Evolutionary conservation across 2,113 vertebrate genomes (phyloP).

Genomic region (Xyrauchen texanus): DNA sequence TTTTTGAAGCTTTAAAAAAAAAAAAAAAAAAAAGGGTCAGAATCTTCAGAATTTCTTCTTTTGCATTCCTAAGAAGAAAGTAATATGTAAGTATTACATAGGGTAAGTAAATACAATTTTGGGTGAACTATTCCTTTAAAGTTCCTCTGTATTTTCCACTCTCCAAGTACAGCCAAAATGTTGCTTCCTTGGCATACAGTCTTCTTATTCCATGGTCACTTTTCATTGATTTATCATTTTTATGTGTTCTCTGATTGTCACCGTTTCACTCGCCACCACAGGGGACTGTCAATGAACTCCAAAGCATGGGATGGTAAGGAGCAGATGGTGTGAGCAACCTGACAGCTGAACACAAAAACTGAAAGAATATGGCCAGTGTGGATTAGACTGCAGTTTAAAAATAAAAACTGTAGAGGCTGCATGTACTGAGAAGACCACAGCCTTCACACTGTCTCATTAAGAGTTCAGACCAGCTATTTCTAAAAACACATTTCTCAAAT

Average conservation of each 20-base stretch:
- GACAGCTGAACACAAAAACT: slow-evolving; percentile 20
- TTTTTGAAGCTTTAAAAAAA: too few relatives aligned
- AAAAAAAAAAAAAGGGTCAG: too few relatives aligned
- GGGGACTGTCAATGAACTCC: neutral
- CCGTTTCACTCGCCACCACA: neutral
- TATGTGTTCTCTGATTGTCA: neutral
- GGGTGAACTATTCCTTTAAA: too few relatives aligned
- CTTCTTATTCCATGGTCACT: neutral
- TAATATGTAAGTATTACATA: too few relatives aligned
- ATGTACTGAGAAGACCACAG: neutral
- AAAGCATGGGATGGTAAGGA: slow-evolving; percentile 6
- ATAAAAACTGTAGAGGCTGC: slow-evolving; percentile 41
- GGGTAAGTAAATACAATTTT: too few relatives aligned
- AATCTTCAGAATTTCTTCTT: too few relatives aligned
- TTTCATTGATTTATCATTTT: neutral
- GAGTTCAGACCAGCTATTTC: neutral
- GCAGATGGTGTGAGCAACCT: slow-evolving; percentile 37
- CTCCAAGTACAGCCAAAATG: too few relatives aligned
- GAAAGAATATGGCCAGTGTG: slow-evolving; percentile 16
- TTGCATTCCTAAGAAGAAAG: too few relatives aligned
- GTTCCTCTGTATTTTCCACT: too few relatives aligned
- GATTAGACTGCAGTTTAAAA: slow-evolving; percentile 40
- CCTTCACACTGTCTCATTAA: slow-evolving; percentile 9
- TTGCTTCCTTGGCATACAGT: too few relatives aligned
- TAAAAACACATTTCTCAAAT: slow-evolving; percentile 13